Conservation (phyloP, 2,888 invertebrate genomes). For the Drosophila leonis region DNA sequence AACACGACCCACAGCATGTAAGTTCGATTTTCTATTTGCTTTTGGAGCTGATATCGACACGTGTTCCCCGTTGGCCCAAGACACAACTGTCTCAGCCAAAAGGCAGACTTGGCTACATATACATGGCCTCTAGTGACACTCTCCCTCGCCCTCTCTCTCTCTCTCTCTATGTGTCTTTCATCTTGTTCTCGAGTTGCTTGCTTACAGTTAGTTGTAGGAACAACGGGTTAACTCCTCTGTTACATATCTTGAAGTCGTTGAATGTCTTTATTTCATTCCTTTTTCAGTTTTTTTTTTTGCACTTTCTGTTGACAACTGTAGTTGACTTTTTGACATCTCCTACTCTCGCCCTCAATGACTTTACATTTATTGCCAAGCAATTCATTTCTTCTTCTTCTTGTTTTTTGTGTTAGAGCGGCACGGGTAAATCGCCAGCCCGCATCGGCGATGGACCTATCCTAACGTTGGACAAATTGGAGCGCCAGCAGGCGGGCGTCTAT, state of each 20-base stretch:
- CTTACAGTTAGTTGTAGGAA: constrained; percentile 58
- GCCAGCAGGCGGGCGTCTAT: constrained; percentile 89
- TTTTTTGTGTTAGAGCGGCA: constrained; percentile 80
- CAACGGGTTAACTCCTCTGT: constrained; percentile 49
- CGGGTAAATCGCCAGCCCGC: constrained; percentile 85
- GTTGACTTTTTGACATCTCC: constrained; percentile 63
- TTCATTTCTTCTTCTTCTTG: constrained; percentile 1
- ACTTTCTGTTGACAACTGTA: constrained; percentile 46
- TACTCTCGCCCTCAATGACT: constrained; percentile 47
- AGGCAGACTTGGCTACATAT: constrained; percentile 2
- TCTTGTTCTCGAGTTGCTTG: constrained; percentile 45
- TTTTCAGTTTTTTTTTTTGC: neutral
- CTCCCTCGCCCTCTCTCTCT: constrained; percentile 3
- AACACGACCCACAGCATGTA: constrained; percentile 18
- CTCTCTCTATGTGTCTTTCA: neutral
- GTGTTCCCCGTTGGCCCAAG: constrained; percentile 56
- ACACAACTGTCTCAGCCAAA: constrained; percentile 42
- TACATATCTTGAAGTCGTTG: constrained; percentile 28
- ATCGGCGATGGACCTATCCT: constrained; percentile 88
- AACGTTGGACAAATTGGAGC: constrained; percentile 88
- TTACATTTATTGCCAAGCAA: constrained; percentile 28
- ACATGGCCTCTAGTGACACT: constrained; percentile 41
- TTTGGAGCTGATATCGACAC: constrained; percentile 65
- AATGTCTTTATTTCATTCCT: constrained; percentile 30
- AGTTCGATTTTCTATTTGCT: constrained; percentile 40